phyloP scores from a whole-genome alignment of 2,113 vertebrate species.

The Tichodroma muraria region DNA sequence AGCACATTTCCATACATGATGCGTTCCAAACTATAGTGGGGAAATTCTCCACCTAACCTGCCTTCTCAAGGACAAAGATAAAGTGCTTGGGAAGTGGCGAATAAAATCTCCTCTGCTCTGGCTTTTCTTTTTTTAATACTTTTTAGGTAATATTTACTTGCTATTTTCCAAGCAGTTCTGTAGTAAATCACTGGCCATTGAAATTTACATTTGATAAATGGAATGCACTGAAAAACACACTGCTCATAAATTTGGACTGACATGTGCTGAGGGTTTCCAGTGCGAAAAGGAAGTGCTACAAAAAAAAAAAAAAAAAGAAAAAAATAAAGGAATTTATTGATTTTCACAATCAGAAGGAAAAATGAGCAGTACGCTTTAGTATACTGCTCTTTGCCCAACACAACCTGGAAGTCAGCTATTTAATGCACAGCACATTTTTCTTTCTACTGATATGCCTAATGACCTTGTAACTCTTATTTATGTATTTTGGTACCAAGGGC shows the following conservation, averaged over 20 bases:
- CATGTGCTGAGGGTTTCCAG: not conserved
- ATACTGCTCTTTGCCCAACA: not conserved
- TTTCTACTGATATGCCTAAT: conserved; percentile 9
- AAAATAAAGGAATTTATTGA: not conserved
- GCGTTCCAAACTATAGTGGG: not conserved
- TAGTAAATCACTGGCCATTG: not conserved
- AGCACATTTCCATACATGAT: not conserved
- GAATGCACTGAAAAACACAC: not conserved
- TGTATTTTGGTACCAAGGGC: not conserved
- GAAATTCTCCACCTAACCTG: not conserved
- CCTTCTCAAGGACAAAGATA: not conserved
- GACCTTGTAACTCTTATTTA: conserved; percentile 47
- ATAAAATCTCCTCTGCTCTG: not conserved
- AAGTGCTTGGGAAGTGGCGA: not conserved
- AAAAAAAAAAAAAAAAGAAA: not conserved
- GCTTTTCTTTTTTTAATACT: not conserved
- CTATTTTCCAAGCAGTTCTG: not conserved
- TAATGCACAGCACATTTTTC: not conserved
- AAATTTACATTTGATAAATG: conserved; percentile 34
- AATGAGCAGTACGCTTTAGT: not conserved
- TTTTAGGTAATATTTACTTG: not conserved
- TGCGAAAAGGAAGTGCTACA: not conserved
- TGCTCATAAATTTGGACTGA: conserved; percentile 7
- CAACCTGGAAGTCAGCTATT: not conserved
- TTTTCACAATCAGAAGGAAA: not conserved